Evolutionary conservation across 2,113 vertebrate species (phyloP).

Genomic region (Pangasianodon hypophthalmus): DNA sequence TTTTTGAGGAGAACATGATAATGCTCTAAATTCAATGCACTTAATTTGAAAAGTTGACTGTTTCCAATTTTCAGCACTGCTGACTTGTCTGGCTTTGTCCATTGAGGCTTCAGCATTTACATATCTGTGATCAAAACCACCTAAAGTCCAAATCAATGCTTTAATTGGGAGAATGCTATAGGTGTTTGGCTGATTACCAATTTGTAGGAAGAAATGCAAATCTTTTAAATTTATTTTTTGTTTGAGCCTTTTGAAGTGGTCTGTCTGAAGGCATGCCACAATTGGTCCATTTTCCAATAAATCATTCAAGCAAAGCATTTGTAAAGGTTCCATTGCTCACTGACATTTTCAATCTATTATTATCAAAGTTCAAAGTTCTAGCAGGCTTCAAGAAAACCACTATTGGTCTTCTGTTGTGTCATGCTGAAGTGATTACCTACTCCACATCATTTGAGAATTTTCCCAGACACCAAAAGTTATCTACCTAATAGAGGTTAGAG

Average conservation of each 20-base stretch:
- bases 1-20: not conserved
- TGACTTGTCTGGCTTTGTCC: constrained; percentile 1
- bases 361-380: constrained; percentile 5
- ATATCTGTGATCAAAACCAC: not conserved
- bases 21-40: not conserved
- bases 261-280: not conserved
- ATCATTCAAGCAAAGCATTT: constrained; percentile 12
- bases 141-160: not conserved
- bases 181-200: constrained; percentile 7
- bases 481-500: constrained; percentile 18
- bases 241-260: not conserved
- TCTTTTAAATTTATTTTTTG: not conserved
- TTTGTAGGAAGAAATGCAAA: not conserved
- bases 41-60: not conserved
- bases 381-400: not conserved
- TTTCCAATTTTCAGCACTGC: not conserved
- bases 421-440: not conserved
- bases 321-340: constrained; percentile 24
- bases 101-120: not conserved
- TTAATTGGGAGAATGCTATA: not conserved
- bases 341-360: constrained; percentile 33
- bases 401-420: not conserved
- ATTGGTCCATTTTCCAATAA: constrained; percentile 12
- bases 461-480: not conserved
- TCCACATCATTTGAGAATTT: constrained; percentile 9